phyloP scores from a whole-genome alignment of 2,797 vertebrate species.

The Catamblyrhynchus diadema region DNA sequence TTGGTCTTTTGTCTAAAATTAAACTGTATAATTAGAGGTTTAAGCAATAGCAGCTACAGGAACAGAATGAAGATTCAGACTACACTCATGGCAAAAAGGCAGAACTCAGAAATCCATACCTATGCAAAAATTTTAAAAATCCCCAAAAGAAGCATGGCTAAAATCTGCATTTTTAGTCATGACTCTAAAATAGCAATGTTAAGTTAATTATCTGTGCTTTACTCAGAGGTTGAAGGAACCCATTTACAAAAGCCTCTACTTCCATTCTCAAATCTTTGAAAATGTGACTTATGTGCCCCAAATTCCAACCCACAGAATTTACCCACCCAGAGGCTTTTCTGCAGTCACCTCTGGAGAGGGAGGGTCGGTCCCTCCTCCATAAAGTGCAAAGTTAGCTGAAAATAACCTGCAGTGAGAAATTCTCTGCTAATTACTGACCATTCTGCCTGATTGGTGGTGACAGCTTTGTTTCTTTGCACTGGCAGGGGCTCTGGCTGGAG shows the following conservation, averaged over 20 bases:
- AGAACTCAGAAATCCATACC: neutral
- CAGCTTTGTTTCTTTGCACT: conserved; percentile 9
- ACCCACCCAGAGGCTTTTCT: neutral
- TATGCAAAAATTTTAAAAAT: neutral
- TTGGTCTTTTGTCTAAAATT: neutral
- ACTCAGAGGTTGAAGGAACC: neutral
- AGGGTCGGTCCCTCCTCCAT: neutral
- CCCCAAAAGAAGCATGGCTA: neutral
- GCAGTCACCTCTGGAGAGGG: neutral
- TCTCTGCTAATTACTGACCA: neutral
- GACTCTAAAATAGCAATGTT: neutral
- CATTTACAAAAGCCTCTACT: neutral
- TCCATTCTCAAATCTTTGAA: neutral
- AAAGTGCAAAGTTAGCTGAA: neutral
- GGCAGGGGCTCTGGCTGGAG: neutral
- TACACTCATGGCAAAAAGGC: neutral
- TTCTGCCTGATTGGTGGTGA: neutral
- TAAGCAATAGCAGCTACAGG: neutral
- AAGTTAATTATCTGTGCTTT: neutral
- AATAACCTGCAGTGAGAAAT: neutral
- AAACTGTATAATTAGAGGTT: neutral
- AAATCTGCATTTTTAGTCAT: neutral
- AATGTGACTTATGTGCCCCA: neutral
- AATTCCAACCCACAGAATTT: neutral
- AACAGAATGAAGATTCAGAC: neutral